phyloP scores from a whole-genome alignment of 2,797 vertebrate species.

The Darevskia nairensis region DNA sequence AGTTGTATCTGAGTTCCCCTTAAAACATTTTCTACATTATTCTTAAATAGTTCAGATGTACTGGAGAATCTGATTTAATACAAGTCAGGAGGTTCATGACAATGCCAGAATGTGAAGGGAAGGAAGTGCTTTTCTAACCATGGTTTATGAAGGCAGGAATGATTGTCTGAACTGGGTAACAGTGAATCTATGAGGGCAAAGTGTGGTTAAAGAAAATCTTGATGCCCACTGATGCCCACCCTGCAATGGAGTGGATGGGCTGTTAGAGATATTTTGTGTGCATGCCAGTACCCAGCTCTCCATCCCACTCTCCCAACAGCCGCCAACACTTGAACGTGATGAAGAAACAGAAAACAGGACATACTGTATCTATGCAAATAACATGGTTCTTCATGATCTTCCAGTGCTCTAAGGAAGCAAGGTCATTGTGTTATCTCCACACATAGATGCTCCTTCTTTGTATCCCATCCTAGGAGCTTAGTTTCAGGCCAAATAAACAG shows the following conservation, averaged over 20 bases:
- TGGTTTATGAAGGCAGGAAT: not conserved
- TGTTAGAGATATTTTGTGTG: too few species aligned
- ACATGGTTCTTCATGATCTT: not conserved
- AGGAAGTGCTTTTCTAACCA: not conserved
- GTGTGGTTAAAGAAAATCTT: not conserved
- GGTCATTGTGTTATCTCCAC: not conserved
- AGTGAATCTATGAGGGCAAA: conserved; percentile 1
- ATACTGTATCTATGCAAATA: not conserved
- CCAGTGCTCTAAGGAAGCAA: too few species aligned
- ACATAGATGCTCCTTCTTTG: not conserved
- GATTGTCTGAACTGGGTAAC: not conserved
- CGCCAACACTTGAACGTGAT: not conserved
- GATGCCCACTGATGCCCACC: too few species aligned
- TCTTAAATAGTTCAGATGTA: conserved; percentile 7
- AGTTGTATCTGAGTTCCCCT: conserved; percentile 14
- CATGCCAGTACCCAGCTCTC: not conserved
- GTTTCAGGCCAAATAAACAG: not conserved
- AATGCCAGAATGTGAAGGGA: not conserved
- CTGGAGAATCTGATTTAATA: too few species aligned
- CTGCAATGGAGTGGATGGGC: too few species aligned
- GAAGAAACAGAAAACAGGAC: not conserved
- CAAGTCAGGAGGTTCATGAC: too few species aligned
- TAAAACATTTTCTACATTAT: not conserved
- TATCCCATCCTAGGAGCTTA: not conserved
- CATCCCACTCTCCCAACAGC: not conserved